Base-by-base conservation (phyloP, 2,113 vertebrate genomes). In the Excalfactoria chinensis region DNA sequence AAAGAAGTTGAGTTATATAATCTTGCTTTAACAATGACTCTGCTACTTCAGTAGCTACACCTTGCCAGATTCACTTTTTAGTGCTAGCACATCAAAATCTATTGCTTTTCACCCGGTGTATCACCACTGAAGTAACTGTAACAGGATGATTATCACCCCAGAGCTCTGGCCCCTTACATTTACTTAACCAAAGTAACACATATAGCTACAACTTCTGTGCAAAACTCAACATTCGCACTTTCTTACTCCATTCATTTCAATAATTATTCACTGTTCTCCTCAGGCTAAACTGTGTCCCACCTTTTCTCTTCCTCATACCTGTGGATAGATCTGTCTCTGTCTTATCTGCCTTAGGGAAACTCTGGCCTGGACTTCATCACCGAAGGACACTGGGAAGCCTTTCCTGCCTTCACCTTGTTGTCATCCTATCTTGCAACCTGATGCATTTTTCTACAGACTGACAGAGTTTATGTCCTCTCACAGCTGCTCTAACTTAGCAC, bases 401-500 rank as follows among this genome's bases (percentile, higher is more conserved):
- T 97, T 98, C 98, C 98, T 98, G 98, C 96, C 97, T 98, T 72
- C 96, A 76, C 90, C 97, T 86, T 96, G 96, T 44, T 97, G 97
- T 86, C 97, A 96, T 97, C 80, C 97, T 98, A 98, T 97, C 97
- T 98, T 18, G 95, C 85, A 97, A 97, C 96, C 97, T 98, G 97
- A 96, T 63, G 97, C 78, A 95, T 95, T 96, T 97, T 90, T 82
- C 97, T 97, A 98, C 56, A 97, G 97, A 95, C 97, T 98, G 96
- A 97, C 49, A 95, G 92, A 83, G 94, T 86, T 95, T 87, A 67
- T 95, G 94, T 97, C 93, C 98, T 98, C 95, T 97, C 97, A 96
- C 93, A 95, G 98, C 97, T 98, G 97, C 96, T 98, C 98, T 98
- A 98, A 98, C 97, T 98, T 97, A 98, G 64, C 93, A 98, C 98